Conservation (phyloP, 1,140 invertebrate species). For the Bombus sylvicola region DNA sequence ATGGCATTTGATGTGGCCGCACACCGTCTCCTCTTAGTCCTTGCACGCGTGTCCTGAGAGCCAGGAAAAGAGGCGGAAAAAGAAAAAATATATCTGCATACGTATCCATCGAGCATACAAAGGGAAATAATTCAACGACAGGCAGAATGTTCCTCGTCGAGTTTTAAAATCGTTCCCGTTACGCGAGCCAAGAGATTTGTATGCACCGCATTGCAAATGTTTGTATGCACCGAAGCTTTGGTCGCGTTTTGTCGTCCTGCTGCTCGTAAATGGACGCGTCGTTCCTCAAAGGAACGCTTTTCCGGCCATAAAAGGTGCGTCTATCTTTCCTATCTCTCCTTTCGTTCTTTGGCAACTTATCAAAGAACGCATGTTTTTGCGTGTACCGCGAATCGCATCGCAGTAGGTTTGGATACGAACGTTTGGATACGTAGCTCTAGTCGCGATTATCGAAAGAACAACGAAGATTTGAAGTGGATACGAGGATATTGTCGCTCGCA, state of each 20-base stretch:
- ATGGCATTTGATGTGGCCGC: neutral
- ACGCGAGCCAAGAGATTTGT: constrained; percentile 15
- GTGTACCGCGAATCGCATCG: no score
- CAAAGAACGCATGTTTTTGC: constrained; percentile 9
- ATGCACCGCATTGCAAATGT: neutral
- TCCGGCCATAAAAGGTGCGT: neutral
- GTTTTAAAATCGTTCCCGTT: constrained; percentile 22
- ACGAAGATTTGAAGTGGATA: neutral
- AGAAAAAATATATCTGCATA: neutral
- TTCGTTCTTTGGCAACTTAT: constrained; percentile 35
- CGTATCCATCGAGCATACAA: neutral
- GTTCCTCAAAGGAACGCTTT: constrained; percentile 45
- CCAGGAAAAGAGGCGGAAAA: neutral
- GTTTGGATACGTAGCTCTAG: neutral
- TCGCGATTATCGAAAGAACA: neutral
- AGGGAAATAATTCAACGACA: constrained; percentile 37
- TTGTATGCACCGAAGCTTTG: neutral
- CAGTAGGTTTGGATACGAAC: neutral
- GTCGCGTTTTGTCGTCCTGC: constrained; percentile 27
- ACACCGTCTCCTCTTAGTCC: neutral
- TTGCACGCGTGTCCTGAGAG: constrained; percentile 1
- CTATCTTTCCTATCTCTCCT: neutral
- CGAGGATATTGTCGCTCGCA: neutral
- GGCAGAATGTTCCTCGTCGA: neutral
- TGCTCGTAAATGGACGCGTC: constrained; percentile 26